Evolutionary conservation across 2,888 invertebrate genomes (phyloP), one percentile per base, ranked within the genome.

Genomic region (Bellardia pandia): DNA sequence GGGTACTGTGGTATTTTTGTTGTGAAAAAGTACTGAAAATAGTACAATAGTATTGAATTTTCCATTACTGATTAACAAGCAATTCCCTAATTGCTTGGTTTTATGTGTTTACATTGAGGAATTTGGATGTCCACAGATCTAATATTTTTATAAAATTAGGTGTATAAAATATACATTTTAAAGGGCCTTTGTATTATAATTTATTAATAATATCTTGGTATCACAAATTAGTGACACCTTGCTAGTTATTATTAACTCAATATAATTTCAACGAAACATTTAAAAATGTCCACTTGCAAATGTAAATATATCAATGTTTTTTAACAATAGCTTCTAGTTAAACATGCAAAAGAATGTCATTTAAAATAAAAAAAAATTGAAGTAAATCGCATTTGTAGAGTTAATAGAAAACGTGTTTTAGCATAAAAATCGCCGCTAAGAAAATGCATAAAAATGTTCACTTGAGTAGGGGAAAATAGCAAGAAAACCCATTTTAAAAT

Each of bases 361-460:
- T 37, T 48, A 14, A 33, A 42, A 56, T 37, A 33, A 42, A 40
- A 74, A 74, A 81, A 71, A 23, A 33, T 1, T n/a, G 45, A 45
- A 81, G n/a, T 30, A 75, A 72, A 56, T 75, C 58, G 40, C 40
- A 66, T 64, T 75, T 80, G 40, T 6, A 81, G 58, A 83, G 91
- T 91, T 92, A 92, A 92, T 92, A 91, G 91, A 91, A 92, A 92
- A 92, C 92, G 92, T 92, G 92, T 92, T 91, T 90, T 87, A 89
- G 92, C 92, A 92, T 92, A 92, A 92, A 91, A 92, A 91, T 92
- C 90, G 89, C 90, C 92, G 91, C 92, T 92, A 92, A 92, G 92
- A 91, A 92, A 92, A 91, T 92, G 92, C 89, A 89, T 89, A 88
- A 89, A 89, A 88, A 82, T 86, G 56, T 53, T 60, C 78, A 77